Percentiles rank a stretch among this genome's conserved stretches.
Conservation (phyloP, 2,888 invertebrate species). For the Steromphala cineraria region DNA sequence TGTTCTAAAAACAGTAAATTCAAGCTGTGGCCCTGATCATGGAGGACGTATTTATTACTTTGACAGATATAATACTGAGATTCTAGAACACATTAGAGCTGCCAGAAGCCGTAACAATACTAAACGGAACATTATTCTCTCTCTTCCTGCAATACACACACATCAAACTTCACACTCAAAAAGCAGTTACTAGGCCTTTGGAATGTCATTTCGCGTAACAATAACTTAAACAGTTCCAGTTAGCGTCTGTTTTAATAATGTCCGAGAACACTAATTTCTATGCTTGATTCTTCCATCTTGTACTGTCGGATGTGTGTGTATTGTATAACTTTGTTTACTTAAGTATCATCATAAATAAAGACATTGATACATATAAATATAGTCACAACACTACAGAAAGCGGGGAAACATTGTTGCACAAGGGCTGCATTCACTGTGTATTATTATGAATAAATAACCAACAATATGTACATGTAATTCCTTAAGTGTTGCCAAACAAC, state of each 20-base stretch:
- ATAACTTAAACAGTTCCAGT: not conserved
- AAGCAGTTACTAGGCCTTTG: not conserved
- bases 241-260: no score
- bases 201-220: not conserved
- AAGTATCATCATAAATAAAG: not conserved
- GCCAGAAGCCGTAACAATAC: not conserved
- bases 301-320: no score
- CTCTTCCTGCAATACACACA: slow-evolving; percentile 5
- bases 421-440: not conserved
- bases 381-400: slow-evolving; percentile 6
- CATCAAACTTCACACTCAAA: not conserved
- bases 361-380: not conserved
- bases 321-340: no score
- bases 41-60: not conserved
- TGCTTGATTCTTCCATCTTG: no score
- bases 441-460: not conserved
- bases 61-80: not conserved
- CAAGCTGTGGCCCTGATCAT: not conserved
- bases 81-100: not conserved
- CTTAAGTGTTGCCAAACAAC: not conserved
- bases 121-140: not conserved
- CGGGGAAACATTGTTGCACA: slow-evolving; percentile 2
- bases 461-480: not conserved
- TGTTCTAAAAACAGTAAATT: not conserved
- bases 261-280: no score